phyloP scores from a whole-genome alignment of 2,113 vertebrate genomes.

The Fulmarus glacialis region DNA sequence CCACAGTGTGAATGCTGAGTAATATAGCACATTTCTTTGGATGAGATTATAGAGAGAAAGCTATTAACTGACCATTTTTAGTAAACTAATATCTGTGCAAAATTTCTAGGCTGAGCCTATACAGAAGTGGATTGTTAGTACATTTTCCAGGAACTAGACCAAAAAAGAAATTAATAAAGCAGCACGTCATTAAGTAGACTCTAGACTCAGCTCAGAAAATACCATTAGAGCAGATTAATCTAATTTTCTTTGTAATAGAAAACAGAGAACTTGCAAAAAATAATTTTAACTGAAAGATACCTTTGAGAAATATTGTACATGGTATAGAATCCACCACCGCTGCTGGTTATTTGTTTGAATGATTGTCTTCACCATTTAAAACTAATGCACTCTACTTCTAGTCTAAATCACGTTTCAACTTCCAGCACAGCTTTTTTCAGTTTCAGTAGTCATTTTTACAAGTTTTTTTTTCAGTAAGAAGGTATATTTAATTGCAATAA shows the following conservation, averaged over 20 bases:
- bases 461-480: not conserved
- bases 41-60: not conserved
- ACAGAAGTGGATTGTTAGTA: not conserved
- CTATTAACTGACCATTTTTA: not conserved
- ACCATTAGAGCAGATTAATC: not conserved
- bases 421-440: not conserved
- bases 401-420: not conserved
- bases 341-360: not conserved
- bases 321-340: not conserved
- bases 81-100: not conserved
- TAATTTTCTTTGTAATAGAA: not conserved
- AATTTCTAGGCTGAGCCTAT: not conserved
- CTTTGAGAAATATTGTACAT: not conserved
- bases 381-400: not conserved
- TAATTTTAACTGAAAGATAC: not conserved
- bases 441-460: not conserved
- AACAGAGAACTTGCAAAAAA: not conserved
- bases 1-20: not conserved
- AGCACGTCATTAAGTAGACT: not conserved
- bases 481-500: not conserved
- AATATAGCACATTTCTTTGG: not conserved
- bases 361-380: not conserved
- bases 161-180: constrained; percentile 27
- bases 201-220: not conserved
- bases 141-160: not conserved